Evolutionary conservation across 2,113 vertebrate genomes (phyloP).

Genomic region (Aplodontia rufa): DNA sequence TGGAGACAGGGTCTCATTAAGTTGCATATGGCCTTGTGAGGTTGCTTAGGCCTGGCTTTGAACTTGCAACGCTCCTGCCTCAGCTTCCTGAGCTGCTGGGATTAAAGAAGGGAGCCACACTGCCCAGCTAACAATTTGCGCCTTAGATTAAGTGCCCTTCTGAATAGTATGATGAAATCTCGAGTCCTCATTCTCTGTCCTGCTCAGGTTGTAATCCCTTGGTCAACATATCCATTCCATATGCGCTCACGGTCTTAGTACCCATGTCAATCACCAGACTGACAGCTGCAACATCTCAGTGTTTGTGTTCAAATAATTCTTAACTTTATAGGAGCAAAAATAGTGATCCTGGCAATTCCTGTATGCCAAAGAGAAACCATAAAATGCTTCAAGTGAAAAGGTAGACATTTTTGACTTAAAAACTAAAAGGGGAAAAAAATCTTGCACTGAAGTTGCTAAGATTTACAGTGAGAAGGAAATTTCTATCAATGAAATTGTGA

Average conservation of each 20-base stretch:
- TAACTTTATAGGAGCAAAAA: background rate
- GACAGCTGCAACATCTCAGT: background rate
- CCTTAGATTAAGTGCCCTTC: background rate
- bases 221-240: background rate
- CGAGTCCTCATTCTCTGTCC: background rate
- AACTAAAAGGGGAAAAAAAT: background rate
- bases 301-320: background rate
- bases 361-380: background rate
- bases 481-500: background rate
- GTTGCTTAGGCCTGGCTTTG: background rate
- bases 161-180: background rate
- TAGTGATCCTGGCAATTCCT: background rate
- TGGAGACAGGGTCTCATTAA: background rate
- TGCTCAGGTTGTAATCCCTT: background rate
- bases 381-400: background rate
- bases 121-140: too few species aligned
- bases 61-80: background rate
- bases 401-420: background rate
- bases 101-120: accelerated
- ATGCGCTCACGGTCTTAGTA: background rate
- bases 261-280: background rate
- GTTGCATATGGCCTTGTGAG: background rate
- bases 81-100: background rate
- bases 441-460: background rate
- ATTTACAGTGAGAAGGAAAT: background rate